Conservation (phyloP, 2,888 invertebrate genomes). For the Pachycephus smyrnensis region DNA sequence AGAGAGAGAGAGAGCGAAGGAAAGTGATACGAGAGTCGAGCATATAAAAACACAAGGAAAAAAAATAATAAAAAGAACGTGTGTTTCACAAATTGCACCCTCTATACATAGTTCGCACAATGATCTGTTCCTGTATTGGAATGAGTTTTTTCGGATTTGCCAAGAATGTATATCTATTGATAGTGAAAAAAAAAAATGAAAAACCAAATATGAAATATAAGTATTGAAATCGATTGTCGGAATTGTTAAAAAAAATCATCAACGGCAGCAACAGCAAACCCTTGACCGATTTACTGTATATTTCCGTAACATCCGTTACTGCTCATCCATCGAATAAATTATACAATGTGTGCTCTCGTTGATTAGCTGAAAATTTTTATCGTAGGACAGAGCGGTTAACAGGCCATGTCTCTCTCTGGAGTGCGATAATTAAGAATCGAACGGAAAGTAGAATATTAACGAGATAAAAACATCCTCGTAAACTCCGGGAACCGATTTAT, state of each 20-base stretch:
- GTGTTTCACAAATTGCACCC: slow-evolving; percentile 55
- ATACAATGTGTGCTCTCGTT: neutral
- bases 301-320: neutral
- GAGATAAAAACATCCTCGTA: neutral
- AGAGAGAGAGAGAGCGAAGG: slow-evolving; percentile 14
- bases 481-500: neutral
- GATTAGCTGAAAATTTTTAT: neutral
- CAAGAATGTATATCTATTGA: slow-evolving; percentile 48
- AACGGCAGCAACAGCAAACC: slow-evolving; percentile 26
- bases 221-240: slow-evolving; percentile 39
- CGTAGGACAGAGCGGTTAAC: neutral
- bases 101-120: slow-evolving; percentile 64
- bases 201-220: slow-evolving; percentile 32
- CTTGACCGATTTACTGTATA: neutral
- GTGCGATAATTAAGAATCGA: neutral
- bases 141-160: slow-evolving; percentile 60
- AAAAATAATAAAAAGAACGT: slow-evolving; percentile 14
- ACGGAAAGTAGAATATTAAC: neutral
- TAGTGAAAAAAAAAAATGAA: slow-evolving; percentile 25
- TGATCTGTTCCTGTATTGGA: slow-evolving; percentile 62
- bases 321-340: neutral
- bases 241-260: slow-evolving; percentile 28
- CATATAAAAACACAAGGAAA: neutral
- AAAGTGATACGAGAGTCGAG: neutral
- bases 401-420: neutral